A percentile compares a stretch with the other conserved stretches of the same genome.
Conservation (phyloP, 1,140 invertebrate species). For the Halictus rubicundus region DNA sequence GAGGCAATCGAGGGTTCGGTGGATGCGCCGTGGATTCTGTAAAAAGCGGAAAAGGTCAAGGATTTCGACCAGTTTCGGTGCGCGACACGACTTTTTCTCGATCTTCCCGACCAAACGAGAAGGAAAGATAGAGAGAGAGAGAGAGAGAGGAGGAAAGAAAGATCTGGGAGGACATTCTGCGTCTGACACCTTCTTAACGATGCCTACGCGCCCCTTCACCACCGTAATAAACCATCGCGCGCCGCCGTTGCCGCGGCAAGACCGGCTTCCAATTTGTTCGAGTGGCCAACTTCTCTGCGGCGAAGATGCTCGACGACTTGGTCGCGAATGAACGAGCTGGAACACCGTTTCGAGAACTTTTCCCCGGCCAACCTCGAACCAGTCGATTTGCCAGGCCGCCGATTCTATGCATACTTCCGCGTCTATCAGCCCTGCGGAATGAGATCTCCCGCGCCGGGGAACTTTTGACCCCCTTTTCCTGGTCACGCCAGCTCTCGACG, state of each 20-base stretch:
- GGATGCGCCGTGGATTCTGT: constrained; percentile 10
- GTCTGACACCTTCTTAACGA: constrained; percentile 75
- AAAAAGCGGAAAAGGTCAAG: constrained; percentile 47
- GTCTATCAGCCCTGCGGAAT: constrained; percentile 22
- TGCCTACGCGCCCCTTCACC: constrained; percentile 57
- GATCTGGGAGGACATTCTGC: constrained; percentile 59
- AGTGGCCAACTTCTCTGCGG: constrained; percentile 57
- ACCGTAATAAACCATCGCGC: constrained; percentile 52
- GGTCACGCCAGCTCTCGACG: no score
- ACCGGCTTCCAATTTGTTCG: constrained; percentile 77
- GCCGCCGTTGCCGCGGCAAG: constrained; percentile 25
- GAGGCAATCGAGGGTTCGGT: neutral
- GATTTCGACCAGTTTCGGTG: constrained; percentile 36
- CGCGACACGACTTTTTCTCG: neutral
- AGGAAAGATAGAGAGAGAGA: no score
- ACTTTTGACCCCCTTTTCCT: neutral
- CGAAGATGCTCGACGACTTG: constrained; percentile 26
- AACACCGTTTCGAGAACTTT: constrained; percentile 21
- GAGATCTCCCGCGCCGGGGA: neutral
- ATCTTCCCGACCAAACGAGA: neutral
- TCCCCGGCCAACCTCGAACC: neutral
- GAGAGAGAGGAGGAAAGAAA: no score
- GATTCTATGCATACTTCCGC: constrained; percentile 42
- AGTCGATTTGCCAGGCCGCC: neutral
- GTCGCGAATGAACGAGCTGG: constrained; percentile 17